Evolutionary conservation across 2,113 vertebrate genomes (phyloP), one percentile per base, ranked within the genome.

Genomic region (Geococcyx californianus): DNA sequence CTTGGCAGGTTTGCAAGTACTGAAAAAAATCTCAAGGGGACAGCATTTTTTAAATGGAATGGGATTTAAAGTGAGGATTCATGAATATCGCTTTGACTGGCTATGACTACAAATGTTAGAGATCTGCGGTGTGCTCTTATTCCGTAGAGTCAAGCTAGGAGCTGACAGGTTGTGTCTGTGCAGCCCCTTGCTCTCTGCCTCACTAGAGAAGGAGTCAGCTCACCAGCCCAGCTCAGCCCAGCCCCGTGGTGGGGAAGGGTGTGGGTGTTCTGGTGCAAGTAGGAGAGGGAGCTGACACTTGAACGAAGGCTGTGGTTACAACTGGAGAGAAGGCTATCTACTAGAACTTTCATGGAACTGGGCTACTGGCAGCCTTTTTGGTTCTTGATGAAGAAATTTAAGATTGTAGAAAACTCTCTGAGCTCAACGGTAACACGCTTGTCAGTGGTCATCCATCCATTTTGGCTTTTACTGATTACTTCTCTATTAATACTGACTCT

Each of bases 21-120:
- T 77, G 81, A 87, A 93, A 93, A 93, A 94, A 93, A 64, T 78
- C 87, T 95, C 93, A 92, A 93, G 94, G 90, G 87, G 92, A 95
- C 88, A 84, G 68, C 59, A 70, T 86, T 96, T 94, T 94, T 95
- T 13, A 94, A 96, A 87, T 23, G 76, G 75, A 95, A 94, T 74
- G 55, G 85, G 90, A 86, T 95, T 96, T 92, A 93, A 97, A 94
- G 82, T 88, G 72, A 95, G 90, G 86, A 95, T 95, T 95, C 93
- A 94, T 91, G 87, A 95, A 91, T 94, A 86, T 86, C 85, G 76
- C 85, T 96, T 95, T 93, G 72, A 72, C 76, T 87, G 56, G 29
- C 31, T 85, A 44, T 70, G 82, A 74, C 64, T 84, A 73, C 56
- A 94, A 44, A 72, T 75, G 91, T 94, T 63, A 74, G 82, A 89